phyloP scores from a whole-genome alignment of 2,113 vertebrate genomes.

The Montifringilla adamsi region DNA sequence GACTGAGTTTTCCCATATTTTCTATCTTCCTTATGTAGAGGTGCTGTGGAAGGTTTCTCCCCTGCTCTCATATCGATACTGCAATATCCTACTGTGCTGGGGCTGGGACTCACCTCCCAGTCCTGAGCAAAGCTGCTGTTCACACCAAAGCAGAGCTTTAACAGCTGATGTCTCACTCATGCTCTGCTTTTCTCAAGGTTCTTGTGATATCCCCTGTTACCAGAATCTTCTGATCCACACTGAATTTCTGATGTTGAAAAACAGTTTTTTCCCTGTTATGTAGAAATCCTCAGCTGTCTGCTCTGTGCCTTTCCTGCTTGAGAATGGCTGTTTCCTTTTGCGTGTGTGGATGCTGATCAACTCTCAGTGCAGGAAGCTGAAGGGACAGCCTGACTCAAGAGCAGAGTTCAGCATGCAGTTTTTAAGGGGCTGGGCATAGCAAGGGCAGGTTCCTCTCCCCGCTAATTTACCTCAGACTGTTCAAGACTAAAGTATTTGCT shows the following conservation, averaged over 20 bases:
- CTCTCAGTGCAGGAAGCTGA: not conserved
- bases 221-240: not conserved
- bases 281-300: not conserved
- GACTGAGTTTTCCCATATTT: not conserved
- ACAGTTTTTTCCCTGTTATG: not conserved
- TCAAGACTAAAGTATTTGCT: not conserved
- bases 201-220: not conserved
- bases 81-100: not conserved
- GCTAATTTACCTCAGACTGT: not conserved
- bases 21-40: not conserved
- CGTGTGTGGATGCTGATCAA: not conserved
- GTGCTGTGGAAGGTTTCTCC: not conserved
- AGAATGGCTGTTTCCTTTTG: not conserved
- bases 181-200: not conserved
- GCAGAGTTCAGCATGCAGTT: not conserved
- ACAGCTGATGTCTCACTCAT: not conserved
- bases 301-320: not conserved
- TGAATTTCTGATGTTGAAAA: not conserved
- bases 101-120: not conserved
- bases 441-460: fast-evolving
- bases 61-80: not conserved
- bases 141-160: not conserved
- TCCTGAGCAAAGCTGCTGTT: not conserved
- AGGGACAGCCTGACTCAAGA: not conserved
- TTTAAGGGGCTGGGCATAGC: not conserved